A percentile compares a stretch with the other conserved stretches of the same genome.
Evolutionary conservation across 2,113 vertebrate genomes (phyloP).

Genomic region (Cheilinus undulatus): DNA sequence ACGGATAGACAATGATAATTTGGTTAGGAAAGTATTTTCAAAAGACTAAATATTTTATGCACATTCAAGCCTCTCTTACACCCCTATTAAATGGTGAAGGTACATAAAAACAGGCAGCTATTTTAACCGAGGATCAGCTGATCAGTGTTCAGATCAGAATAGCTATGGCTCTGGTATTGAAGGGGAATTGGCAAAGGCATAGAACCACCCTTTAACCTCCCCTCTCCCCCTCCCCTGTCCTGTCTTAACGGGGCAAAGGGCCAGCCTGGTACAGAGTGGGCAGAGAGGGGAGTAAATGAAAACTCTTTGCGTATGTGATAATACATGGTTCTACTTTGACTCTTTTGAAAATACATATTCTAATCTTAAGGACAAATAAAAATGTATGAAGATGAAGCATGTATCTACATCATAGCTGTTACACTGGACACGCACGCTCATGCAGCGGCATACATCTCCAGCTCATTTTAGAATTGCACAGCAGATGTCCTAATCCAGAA

Average conservation of each 20-base stretch:
- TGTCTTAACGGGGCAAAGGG: conserved; percentile 41
- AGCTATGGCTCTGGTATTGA: conserved; percentile 37
- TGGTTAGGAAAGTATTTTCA: background rate
- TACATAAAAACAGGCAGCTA: conserved; percentile 12
- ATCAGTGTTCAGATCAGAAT: conserved; percentile 33
- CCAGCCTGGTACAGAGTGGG: conserved; percentile 60
- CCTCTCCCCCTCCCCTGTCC: conserved; percentile 29
- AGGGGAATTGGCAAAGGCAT: conserved; percentile 40
- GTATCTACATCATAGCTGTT: background rate
- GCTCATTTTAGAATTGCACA: conserved; percentile 80
- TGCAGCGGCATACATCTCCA: conserved; percentile 63
- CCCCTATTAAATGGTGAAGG: background rate
- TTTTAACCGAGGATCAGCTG: conserved; percentile 18
- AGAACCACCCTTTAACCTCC: conserved; percentile 51
- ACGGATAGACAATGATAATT: background rate
- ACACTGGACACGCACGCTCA: conserved; percentile 21
- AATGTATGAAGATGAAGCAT: conserved; percentile 12
- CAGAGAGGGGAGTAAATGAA: conserved; percentile 28
- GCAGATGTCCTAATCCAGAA: conserved; percentile 87
- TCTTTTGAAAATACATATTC: background rate
- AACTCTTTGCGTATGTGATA: conserved; percentile 1
- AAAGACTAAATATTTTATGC: background rate
- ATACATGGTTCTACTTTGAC: background rate
- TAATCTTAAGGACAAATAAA: background rate
- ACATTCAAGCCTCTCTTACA: background rate